Percentiles rank a stretch among this genome's conserved stretches.
Conservation (phyloP, 1,140 invertebrate genomes). For the Hypothenemus hampei region DNA sequence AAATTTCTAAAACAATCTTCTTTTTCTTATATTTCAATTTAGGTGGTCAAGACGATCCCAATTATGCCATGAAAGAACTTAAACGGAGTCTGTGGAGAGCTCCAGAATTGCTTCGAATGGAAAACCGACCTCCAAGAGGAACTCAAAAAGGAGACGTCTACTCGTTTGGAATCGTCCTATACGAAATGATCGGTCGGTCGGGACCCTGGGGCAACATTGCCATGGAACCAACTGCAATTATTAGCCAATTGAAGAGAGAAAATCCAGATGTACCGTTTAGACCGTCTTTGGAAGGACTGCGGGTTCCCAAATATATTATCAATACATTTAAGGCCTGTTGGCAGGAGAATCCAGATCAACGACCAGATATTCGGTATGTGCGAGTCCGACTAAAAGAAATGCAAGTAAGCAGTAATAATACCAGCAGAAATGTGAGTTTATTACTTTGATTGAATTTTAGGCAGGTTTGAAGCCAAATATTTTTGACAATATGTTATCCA, state of each 20-base stretch:
- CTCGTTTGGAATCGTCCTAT: slow-evolving; percentile 65
- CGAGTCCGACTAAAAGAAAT: slow-evolving; percentile 68
- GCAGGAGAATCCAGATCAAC: slow-evolving; percentile 66
- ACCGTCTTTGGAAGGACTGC: slow-evolving; percentile 53
- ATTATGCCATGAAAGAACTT: slow-evolving; percentile 47
- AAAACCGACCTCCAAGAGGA: slow-evolving; percentile 51
- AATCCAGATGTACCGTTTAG: slow-evolving; percentile 51
- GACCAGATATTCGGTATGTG: slow-evolving; percentile 66
- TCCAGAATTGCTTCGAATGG: slow-evolving; percentile 61
- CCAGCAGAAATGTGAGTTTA: neutral
- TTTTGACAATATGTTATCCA: slow-evolving; percentile 81
- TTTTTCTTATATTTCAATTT: no score
- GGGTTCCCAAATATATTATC: slow-evolving; percentile 57
- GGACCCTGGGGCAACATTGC: slow-evolving; percentile 66
- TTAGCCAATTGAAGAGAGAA: slow-evolving; percentile 68
- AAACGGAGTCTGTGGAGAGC: slow-evolving; percentile 59
- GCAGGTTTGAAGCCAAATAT: slow-evolving; percentile 68
- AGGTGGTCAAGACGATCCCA: slow-evolving; percentile 54
- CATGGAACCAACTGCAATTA: slow-evolving; percentile 65
- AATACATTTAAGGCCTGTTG: slow-evolving; percentile 70
- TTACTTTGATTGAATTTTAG: slow-evolving; percentile 19
- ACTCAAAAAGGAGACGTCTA: slow-evolving; percentile 71
- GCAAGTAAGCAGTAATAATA: slow-evolving; percentile 48
- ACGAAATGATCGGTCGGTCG: slow-evolving; percentile 62
- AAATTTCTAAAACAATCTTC: neutral